phyloP scores from a whole-genome alignment of 2,797 vertebrate genomes.

The Nannoperca obscura region DNA sequence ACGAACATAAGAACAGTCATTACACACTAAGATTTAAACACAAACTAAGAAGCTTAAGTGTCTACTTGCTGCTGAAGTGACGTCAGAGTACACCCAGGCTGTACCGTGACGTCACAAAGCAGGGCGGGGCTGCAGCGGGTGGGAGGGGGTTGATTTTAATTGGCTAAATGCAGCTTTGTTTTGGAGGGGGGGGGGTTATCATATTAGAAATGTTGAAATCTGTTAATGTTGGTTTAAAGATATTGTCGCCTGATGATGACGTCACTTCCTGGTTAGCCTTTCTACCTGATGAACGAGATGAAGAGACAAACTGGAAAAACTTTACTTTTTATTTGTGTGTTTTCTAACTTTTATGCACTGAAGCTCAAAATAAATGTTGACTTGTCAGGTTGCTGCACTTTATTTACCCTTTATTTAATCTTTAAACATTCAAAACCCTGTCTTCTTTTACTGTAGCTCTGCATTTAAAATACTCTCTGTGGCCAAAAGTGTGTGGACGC shows the following conservation, averaged over 20 bases:
- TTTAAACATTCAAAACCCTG: background rate
- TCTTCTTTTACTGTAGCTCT: background rate
- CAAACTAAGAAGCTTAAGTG: background rate
- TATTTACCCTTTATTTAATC: too few species aligned
- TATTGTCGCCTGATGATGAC: constrained; percentile 42
- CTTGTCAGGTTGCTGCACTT: constrained; percentile 20
- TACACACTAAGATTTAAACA: background rate
- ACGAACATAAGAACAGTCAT: background rate
- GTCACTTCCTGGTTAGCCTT: constrained; percentile 20
- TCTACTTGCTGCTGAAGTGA: background rate
- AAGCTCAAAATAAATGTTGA: constrained; percentile 70
- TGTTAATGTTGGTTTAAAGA: background rate
- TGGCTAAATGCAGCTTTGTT: constrained; percentile 14
- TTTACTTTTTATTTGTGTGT: constrained; percentile 29
- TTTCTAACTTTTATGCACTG: constrained; percentile 60
- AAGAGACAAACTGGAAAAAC: constrained; percentile 8
- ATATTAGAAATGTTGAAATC: constrained; percentile 3
- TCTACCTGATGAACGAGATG: constrained; percentile 41
- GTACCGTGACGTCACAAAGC: constrained; percentile 14
- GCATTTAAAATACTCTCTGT: too few species aligned
- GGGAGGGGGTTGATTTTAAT: too few species aligned
- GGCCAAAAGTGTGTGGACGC: too few species aligned
- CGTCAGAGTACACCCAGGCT: background rate
- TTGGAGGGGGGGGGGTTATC: background rate
- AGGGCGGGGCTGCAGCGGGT: background rate